phyloP scores from a whole-genome alignment of 2,113 vertebrate genomes.

The Rhizomys pruinosus region DNA sequence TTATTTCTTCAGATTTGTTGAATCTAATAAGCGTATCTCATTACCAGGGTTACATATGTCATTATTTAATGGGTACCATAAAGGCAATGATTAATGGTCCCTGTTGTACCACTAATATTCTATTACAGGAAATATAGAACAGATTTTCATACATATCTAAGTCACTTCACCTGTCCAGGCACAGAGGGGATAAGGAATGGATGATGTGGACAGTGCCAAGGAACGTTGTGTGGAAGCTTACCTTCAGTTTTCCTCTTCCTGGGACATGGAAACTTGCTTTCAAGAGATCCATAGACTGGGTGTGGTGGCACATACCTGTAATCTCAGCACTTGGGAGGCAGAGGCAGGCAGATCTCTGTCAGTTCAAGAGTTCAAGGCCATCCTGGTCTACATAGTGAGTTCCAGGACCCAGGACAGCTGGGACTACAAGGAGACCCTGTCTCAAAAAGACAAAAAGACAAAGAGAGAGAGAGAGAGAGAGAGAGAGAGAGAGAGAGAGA shows the following conservation, averaged over 20 bases:
- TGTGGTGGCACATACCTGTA: too few relatives aligned
- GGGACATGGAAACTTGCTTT: neutral
- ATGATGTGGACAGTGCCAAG: neutral
- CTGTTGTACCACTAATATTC: neutral
- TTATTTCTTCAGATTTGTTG: neutral
- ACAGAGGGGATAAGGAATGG: neutral
- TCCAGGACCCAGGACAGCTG: too few relatives aligned
- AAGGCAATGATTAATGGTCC: neutral
- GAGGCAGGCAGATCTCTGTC: too few relatives aligned
- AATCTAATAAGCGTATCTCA: neutral
- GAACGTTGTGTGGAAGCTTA: neutral
- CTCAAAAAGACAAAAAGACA: neutral
- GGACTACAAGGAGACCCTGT: too few relatives aligned
- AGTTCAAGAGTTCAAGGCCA: too few relatives aligned
- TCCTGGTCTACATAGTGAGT: too few relatives aligned
- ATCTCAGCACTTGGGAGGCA: too few relatives aligned
- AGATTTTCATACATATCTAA: neutral
- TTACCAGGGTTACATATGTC: conserved; percentile 6
- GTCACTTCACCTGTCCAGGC: neutral
- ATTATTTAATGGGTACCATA: conserved; percentile 16
- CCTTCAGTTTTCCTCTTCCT: neutral
- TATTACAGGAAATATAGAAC: neutral
- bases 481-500: neutral
- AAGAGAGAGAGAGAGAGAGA: neutral
- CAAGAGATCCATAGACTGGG: neutral